Base-by-base conservation (phyloP, 2,797 vertebrate genomes). In the Eidolon dupreanum region DNA sequence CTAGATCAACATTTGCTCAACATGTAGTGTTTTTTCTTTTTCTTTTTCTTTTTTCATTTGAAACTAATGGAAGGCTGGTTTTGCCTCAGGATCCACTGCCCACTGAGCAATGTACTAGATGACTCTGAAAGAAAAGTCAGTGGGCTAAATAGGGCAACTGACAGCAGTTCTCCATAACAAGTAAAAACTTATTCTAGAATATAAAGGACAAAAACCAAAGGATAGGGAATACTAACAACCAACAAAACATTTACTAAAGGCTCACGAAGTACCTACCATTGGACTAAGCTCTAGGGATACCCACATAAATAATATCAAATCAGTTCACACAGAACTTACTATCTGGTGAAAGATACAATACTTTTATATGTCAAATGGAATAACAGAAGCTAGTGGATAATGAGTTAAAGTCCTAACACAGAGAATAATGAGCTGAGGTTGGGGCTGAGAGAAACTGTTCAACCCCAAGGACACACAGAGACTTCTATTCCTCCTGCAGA, bases 101-200 rank as follows among this genome's bases (percentile, higher is more conserved):
- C 57, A 88, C 88, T 26, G 70, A 77, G 51, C 88, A 73, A 68
- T 5, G 41, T 63, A 36, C 65, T 91, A 9, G 55, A 41, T 9
- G 71, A 38, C 88, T 84, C 38, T 68, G 70, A 92, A 87, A 87
- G 82, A 89, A 93, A 95, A 95, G 41, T 63, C 87, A 20, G 70
- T 46, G 31, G n/a, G 87, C 71, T 97, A 94, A 90, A 70, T 74
- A 70, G 1, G 38, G 79, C 19, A 85, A 59, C 19, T n/a, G 59
- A 83, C 53, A 61, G 49, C 70, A 77, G 61, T 75, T 71, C 77
- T 65, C 33, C 3, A 13, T 57, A 94, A 82, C 88, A 93, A 93
- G 78, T 49, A 33, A 57, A 92, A 93, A 81, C 92, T 38, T 71
- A 68, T 19, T 71, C 86, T 93, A 83, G 38, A 38, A 53, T 8